Percentiles rank a stretch among this genome's conserved stretches.
These are phyloP conservation scores for Scaptomyza reducta DNA, from an alignment of 2,888 invertebrate genomes.

Conservation along the genomic window DNA sequence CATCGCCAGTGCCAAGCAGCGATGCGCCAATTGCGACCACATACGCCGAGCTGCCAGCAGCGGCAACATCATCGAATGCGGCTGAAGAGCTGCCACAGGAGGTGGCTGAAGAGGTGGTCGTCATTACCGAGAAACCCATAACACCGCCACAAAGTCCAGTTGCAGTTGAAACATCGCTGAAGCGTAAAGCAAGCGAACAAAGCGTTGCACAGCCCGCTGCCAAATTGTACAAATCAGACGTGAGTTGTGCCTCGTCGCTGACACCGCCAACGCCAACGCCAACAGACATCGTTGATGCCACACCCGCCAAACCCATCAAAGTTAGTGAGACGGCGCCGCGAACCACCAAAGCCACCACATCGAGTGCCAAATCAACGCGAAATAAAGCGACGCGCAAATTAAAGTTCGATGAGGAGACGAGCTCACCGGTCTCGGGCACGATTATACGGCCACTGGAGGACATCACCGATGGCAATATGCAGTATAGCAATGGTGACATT, in stretches of 20 bases:
- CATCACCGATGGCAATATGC: conserved; percentile 90
- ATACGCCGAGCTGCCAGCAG: conserved; percentile 70
- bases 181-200: conserved; percentile 57
- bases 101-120: conserved; percentile 55
- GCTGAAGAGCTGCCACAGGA: conserved; percentile 29
- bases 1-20: conserved; percentile 58
- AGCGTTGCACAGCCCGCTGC: conserved; percentile 58
- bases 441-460: conserved; percentile 93
- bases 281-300: conserved; percentile 46
- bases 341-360: conserved; percentile 75
- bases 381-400: conserved; percentile 89
- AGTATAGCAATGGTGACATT: conserved; percentile 92
- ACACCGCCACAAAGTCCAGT: conserved; percentile 84
- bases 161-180: conserved; percentile 58
- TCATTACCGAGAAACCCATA: conserved; percentile 52
- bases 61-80: neutral
- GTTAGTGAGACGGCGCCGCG: conserved; percentile 75
- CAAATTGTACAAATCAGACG: conserved; percentile 71
- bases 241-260: conserved; percentile 31
- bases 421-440: conserved; percentile 97
- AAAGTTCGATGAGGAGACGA: conserved; percentile 95
- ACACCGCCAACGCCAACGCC: neutral
- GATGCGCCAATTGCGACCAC: conserved; percentile 78
- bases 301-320: conserved; percentile 81
- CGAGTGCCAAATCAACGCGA: conserved; percentile 81